phyloP scores from a whole-genome alignment of 92 coral and sea anemone genomes.

The Zoanthus solanderi region DNA sequence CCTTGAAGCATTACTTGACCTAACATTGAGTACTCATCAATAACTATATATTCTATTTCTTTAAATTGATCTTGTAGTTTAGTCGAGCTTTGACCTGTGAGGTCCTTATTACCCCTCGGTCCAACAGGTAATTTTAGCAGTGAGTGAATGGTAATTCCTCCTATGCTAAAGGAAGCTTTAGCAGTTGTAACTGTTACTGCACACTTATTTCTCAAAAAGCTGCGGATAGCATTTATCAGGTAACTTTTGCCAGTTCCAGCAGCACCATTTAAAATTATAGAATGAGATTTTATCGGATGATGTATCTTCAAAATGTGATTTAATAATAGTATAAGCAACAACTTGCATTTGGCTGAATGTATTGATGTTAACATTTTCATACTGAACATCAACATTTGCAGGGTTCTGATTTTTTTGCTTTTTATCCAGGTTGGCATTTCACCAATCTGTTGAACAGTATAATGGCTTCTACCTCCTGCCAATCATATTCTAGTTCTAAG shows the following conservation, averaged over 20 bases:
- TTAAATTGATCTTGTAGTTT: slow-evolving; percentile 56
- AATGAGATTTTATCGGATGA: slow-evolving; percentile 49
- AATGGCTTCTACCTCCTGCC: slow-evolving; percentile 44
- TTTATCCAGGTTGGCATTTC: slow-evolving; percentile 62
- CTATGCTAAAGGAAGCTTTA: slow-evolving; percentile 8
- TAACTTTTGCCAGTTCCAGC: too few species aligned
- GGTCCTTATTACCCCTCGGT: slow-evolving; percentile 26
- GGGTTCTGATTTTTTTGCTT: slow-evolving; percentile 4
- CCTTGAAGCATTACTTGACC: slow-evolving; percentile 70
- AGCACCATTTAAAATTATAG: slow-evolving; percentile 56
- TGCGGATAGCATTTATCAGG: slow-evolving; percentile 43
- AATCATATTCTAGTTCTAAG: slow-evolving; percentile 38
- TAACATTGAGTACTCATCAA: slow-evolving; percentile 80
- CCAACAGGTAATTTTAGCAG: not conserved
- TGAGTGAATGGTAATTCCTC: slow-evolving; percentile 57
- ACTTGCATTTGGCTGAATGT: slow-evolving; percentile 70
- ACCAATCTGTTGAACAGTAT: slow-evolving; percentile 59
- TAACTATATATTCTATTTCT: slow-evolving; percentile 61
- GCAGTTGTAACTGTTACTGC: slow-evolving; percentile 76
- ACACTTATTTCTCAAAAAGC: slow-evolving; percentile 49
- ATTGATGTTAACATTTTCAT: slow-evolving; percentile 42
- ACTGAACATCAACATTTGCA: not conserved
- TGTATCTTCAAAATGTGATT: slow-evolving; percentile 46
- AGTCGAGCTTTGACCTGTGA: slow-evolving; percentile 55
- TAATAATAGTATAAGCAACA: slow-evolving; percentile 71